These are phyloP conservation scores for Amphiura filiformis DNA, from an alignment of 35 echinoderm and acorn worm genomes.

Conservation along the genomic window DNA sequence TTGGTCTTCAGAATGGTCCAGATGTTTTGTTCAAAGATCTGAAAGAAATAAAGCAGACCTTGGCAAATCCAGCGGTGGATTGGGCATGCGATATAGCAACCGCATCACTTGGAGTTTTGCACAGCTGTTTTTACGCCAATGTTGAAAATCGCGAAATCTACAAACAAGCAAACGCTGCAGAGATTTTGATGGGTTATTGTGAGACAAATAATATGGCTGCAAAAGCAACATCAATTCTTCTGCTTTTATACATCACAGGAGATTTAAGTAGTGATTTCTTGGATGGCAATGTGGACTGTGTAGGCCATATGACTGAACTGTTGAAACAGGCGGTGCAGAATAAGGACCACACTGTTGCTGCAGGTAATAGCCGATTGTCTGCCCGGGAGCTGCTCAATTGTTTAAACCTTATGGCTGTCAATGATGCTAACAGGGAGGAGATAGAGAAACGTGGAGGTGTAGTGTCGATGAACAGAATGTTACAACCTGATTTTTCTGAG, in stretches of 20 bases:
- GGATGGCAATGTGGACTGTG: conserved; percentile 7
- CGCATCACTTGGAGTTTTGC: neutral
- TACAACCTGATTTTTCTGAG: conserved; percentile 22
- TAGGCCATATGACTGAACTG: conserved; percentile 52
- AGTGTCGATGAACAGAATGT: conserved; percentile 16
- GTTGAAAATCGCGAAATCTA: neutral
- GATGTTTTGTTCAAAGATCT: neutral
- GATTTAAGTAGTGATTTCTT: neutral
- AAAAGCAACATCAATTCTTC: neutral
- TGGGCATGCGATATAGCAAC: neutral
- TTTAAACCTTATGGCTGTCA: conserved; percentile 43
- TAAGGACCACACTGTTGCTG: conserved; percentile 36
- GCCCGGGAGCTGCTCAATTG: conserved; percentile 39
- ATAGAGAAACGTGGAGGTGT: conserved; percentile 51
- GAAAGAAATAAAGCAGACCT: neutral
- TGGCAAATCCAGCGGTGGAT: neutral
- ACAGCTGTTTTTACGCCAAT: neutral
- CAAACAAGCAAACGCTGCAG: neutral
- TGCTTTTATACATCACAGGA: neutral
- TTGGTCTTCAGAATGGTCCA: neutral
- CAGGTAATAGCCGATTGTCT: conserved; percentile 23
- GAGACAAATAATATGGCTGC: neutral
- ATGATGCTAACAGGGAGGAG: conserved; percentile 56
- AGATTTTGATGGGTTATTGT: neutral
- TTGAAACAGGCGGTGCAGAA: conserved; percentile 43